Evolutionary conservation across 2,888 invertebrate species (phyloP).

Genomic region (Aporophyla nigra): DNA sequence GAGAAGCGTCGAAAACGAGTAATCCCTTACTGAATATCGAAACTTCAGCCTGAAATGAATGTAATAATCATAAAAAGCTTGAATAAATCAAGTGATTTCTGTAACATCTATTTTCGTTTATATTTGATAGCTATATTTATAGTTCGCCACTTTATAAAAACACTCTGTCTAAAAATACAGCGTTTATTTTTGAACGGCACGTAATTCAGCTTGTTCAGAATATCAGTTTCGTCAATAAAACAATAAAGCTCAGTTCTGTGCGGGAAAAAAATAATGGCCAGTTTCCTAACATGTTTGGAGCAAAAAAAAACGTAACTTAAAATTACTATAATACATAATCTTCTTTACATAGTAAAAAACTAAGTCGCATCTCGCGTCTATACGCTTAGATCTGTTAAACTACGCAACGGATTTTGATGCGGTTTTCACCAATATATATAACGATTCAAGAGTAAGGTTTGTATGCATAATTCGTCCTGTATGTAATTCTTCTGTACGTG

Average conservation of each 20-base stretch:
- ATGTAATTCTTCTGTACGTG: too few relatives aligned
- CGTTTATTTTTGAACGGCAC: slow-evolving; percentile 5
- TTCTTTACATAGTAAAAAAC: too few relatives aligned
- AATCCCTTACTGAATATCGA: slow-evolving; percentile 14
- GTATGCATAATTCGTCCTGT: too few relatives aligned
- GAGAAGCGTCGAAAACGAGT: not conserved
- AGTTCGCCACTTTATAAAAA: slow-evolving; percentile 15
- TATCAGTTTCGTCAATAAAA: slow-evolving; percentile 15
- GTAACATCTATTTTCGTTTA: not conserved
- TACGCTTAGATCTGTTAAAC: too few relatives aligned
- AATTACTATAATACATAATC: not conserved
- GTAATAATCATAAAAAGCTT: not conserved
- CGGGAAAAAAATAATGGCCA: not conserved
- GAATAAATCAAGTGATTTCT: slow-evolving; percentile 6
- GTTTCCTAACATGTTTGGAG: not conserved
- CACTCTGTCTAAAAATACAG: slow-evolving; percentile 22
- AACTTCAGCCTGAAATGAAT: not conserved
- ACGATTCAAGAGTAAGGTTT: too few relatives aligned
- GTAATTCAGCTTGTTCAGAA: not conserved
- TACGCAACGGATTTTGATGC: too few relatives aligned
- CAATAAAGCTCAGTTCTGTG: slow-evolving; percentile 21
- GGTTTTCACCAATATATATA: too few relatives aligned
- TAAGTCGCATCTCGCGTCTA: too few relatives aligned
- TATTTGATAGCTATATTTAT: slow-evolving; percentile 19
- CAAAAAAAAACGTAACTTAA: not conserved